These are phyloP conservation scores for Elanus axillaris DNA, from an alignment of 2,113 vertebrate species.

Conservation along the genomic window DNA sequence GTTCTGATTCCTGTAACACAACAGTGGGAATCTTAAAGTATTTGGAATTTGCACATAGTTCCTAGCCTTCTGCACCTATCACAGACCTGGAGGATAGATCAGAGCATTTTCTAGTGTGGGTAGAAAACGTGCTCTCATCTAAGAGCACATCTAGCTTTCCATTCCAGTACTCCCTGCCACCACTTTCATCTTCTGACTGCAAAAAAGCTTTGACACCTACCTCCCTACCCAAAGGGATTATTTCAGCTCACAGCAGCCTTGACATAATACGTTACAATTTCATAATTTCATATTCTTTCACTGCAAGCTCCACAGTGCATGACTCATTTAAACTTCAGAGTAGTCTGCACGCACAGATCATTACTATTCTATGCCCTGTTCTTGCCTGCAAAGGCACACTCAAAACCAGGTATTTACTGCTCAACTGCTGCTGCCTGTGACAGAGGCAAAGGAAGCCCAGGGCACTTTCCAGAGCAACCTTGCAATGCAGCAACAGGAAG, in stretches of 20 bases:
- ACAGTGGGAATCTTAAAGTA: neutral
- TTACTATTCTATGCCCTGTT: neutral
- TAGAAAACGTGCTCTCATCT: neutral
- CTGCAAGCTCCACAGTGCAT: neutral
- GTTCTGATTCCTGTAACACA: neutral
- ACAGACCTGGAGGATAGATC: neutral
- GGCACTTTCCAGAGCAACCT: neutral
- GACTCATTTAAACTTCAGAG: conserved; percentile 11
- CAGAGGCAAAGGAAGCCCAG: neutral
- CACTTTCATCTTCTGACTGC: conserved; percentile 14
- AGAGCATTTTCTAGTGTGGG: neutral
- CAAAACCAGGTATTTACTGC: neutral
- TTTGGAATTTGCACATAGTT: neutral
- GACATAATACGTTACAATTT: conserved; percentile 3
- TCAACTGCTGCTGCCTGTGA: neutral
- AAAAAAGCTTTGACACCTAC: neutral
- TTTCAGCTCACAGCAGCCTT: conserved; percentile 16
- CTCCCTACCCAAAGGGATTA: neutral
- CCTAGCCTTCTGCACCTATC: neutral
- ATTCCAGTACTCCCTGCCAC: neutral
- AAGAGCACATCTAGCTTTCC: neutral
- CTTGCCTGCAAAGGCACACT: neutral
- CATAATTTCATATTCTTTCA: neutral
- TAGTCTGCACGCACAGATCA: neutral
- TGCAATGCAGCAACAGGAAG: neutral